Evolutionary conservation across 1,140 invertebrate species (phyloP).

Genomic region (Drosophila aff.): DNA sequence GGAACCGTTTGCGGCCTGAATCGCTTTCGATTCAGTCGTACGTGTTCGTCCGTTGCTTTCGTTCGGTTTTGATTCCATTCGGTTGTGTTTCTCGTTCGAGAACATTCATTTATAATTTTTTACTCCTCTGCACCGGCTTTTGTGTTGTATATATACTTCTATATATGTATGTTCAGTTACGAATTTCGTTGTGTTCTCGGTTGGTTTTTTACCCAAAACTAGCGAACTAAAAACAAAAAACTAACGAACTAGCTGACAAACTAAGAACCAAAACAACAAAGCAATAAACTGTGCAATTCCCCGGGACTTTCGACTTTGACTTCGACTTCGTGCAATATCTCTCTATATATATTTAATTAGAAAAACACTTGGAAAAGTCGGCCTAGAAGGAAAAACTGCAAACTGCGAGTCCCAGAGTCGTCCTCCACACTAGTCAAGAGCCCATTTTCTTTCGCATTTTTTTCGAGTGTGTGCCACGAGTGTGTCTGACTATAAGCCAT

Average conservation of each 20-base stretch:
- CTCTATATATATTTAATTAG: neutral
- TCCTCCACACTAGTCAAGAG: conserved; percentile 8
- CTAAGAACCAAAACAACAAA: conserved; percentile 38
- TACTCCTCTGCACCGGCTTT: conserved; percentile 84
- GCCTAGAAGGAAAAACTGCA: conserved; percentile 6
- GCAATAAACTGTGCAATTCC: conserved; percentile 32
- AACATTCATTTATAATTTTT: conserved; percentile 85
- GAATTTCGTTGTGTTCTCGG: conserved; percentile 82
- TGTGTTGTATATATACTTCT: conserved; percentile 70
- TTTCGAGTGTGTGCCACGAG: conserved; percentile 41
- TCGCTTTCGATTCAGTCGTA: conserved; percentile 72
- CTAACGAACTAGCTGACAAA: conserved; percentile 15
- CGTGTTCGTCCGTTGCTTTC: conserved; percentile 85
- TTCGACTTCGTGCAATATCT: conserved; percentile 55
- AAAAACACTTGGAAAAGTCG: conserved; percentile 15
- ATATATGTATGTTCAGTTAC: conserved; percentile 75
- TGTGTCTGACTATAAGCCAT: conserved; percentile 40
- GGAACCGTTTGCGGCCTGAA: conserved; percentile 14
- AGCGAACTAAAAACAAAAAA: conserved; percentile 31
- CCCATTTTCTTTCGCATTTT: conserved; percentile 36
- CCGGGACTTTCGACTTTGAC: conserved; percentile 24
- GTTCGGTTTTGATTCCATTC: conserved; percentile 85
- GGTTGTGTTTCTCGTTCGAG: conserved; percentile 84
- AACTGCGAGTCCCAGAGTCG: neutral
- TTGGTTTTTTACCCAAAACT: conserved; percentile 75